These are phyloP conservation scores for Psittacula cyanocephala DNA, from an alignment of 2,113 vertebrate species.

Conservation along the genomic window DNA sequence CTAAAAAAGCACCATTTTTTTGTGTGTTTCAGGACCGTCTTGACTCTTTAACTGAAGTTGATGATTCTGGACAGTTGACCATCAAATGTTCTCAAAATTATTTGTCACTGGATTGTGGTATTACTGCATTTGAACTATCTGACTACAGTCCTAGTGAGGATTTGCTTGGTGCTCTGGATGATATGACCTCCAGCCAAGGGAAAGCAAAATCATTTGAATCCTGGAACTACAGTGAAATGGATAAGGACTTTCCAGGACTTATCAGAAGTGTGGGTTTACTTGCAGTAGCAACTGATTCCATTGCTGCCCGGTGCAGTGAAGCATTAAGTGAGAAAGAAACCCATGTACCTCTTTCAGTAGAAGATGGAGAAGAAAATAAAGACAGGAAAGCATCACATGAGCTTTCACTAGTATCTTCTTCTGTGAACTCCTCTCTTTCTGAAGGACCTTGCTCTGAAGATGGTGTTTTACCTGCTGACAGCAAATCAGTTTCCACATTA, in stretches of 20 bases:
- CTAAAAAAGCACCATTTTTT: not conserved
- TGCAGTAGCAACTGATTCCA: slow-evolving; percentile 73
- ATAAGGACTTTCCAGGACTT: slow-evolving; percentile 83
- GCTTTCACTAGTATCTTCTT: not conserved
- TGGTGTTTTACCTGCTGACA: not conserved
- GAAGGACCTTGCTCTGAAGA: slow-evolving; percentile 31
- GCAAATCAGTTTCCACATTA: not conserved
- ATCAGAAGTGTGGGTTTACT: slow-evolving; percentile 85
- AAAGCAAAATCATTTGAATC: slow-evolving; percentile 78
- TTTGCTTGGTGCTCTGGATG: slow-evolving; percentile 71
- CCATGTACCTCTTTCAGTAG: slow-evolving; percentile 13
- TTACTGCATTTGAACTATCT: slow-evolving; percentile 94
- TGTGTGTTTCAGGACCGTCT: slow-evolving; percentile 86
- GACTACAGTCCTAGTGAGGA: slow-evolving; percentile 96
- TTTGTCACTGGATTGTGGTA: slow-evolving; percentile 96
- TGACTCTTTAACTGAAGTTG: slow-evolving; percentile 93
- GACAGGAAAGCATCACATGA: slow-evolving; percentile 4
- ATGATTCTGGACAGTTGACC: slow-evolving; percentile 95
- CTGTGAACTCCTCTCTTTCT: not conserved
- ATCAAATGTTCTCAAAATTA: slow-evolving; percentile 98
- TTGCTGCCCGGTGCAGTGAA: slow-evolving; percentile 66
- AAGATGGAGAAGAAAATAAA: slow-evolving; percentile 30
- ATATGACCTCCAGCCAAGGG: slow-evolving; percentile 63
- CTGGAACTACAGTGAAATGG: slow-evolving; percentile 80
- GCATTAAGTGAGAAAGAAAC: slow-evolving; percentile 47